A percentile compares a stretch with the other conserved stretches of the same genome.
phyloP scores from a whole-genome alignment of 2,888 invertebrate genomes.

The Polylopha cassiicola region DNA sequence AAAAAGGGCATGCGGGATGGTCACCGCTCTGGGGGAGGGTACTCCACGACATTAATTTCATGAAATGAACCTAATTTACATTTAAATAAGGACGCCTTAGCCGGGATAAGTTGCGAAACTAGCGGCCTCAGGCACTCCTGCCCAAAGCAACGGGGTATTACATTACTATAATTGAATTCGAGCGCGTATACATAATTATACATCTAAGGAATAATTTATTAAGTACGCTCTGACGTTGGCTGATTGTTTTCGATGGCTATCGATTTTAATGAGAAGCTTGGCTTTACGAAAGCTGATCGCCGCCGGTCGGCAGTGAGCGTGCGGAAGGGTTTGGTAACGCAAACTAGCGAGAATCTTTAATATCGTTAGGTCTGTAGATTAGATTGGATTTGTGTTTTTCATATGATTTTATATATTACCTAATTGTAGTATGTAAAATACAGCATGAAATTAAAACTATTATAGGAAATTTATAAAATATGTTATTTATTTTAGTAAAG shows the following conservation, averaged over 20 bases:
- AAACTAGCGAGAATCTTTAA: too few relatives aligned
- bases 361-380: too few relatives aligned
- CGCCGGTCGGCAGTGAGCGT: too few relatives aligned
- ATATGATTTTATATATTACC: too few relatives aligned
- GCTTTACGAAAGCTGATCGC: slow-evolving; percentile 10
- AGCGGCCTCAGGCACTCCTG: slow-evolving; percentile 68
- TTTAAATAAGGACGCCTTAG: slow-evolving; percentile 87
- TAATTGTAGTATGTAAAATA: too few relatives aligned
- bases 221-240: slow-evolving; percentile 11
- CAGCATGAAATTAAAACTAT: too few relatives aligned
- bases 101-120: slow-evolving; percentile 76
- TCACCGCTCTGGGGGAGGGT: slow-evolving; percentile 71
- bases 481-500: too few relatives aligned
- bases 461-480: too few relatives aligned
- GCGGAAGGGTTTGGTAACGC: too few relatives aligned
- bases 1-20: slow-evolving; percentile 38
- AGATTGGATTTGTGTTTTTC: too few relatives aligned
- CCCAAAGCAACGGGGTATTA: slow-evolving; percentile 71
- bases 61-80: slow-evolving; percentile 94
- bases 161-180: slow-evolving; percentile 76
- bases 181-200: slow-evolving; percentile 46
- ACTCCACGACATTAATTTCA: slow-evolving; percentile 88
- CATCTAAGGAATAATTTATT: slow-evolving; percentile 18
- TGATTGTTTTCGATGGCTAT: slow-evolving; percentile 22
- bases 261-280: slow-evolving; percentile 10